Evolutionary conservation across 2,888 invertebrate genomes (phyloP).

Genomic region (Odontocerum albicorne): DNA sequence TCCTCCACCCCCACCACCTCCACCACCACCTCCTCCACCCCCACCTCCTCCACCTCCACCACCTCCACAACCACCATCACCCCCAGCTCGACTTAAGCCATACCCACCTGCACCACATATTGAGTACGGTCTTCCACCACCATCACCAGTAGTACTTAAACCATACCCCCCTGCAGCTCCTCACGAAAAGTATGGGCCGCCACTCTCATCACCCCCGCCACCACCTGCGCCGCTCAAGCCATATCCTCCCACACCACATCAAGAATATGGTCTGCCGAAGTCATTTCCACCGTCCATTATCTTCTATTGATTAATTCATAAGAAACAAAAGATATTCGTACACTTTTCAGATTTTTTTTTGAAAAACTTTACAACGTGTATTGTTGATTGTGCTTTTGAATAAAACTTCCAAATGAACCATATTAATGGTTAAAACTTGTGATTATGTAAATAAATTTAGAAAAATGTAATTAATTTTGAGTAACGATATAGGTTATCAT

Average conservation of each 20-base stretch:
- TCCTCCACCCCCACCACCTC: conserved; percentile 25
- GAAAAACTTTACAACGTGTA: too few relatives aligned
- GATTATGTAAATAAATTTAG: too few relatives aligned
- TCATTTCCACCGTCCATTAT: background rate
- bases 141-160: conserved; percentile 30
- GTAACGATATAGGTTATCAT: too few relatives aligned
- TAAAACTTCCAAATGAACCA: too few relatives aligned
- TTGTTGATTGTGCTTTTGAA: too few relatives aligned
- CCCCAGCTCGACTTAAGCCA: conserved; percentile 6
- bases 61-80: conserved; percentile 21
- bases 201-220: conserved; percentile 29
- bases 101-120: conserved; percentile 20
- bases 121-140: conserved; percentile 17
- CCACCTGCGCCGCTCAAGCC: conserved; percentile 35
- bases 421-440: too few relatives aligned
- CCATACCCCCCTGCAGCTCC: conserved; percentile 41
- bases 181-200: conserved; percentile 36
- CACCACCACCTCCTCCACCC: conserved; percentile 30
- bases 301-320: too few relatives aligned
- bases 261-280: conserved; percentile 13
- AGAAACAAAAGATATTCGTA: too few relatives aligned
- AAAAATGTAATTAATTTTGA: too few relatives aligned
- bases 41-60: conserved; percentile 35
- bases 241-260: conserved; percentile 28
- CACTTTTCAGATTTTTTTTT: too few relatives aligned